These are phyloP conservation scores for Lasioglossum villosulum DNA, from an alignment of 2,888 invertebrate species.

Conservation along the genomic window DNA sequence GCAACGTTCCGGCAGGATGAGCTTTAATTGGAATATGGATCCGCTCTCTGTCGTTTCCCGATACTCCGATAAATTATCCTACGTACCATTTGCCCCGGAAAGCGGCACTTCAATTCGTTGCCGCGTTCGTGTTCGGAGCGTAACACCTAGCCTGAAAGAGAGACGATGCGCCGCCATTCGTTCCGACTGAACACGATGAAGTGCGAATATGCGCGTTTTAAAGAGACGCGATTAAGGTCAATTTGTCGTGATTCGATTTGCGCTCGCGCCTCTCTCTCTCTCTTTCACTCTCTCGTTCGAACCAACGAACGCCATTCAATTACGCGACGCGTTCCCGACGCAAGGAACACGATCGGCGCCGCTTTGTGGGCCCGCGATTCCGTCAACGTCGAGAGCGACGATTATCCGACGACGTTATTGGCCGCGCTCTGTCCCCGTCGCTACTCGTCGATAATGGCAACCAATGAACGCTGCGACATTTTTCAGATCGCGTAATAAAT, in stretches of 20 bases:
- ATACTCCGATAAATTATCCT: slow-evolving; percentile 83
- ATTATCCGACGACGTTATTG: slow-evolving; percentile 1
- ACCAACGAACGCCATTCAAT: slow-evolving; percentile 40
- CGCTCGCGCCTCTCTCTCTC: slow-evolving; percentile 16
- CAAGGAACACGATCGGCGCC: slow-evolving; percentile 4
- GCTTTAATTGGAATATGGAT: slow-evolving; percentile 84
- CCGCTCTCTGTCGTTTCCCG: slow-evolving; percentile 82
- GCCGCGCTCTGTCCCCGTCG: neutral
- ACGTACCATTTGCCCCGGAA: slow-evolving; percentile 82
- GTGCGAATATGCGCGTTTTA: slow-evolving; percentile 59
- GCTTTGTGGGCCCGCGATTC: slow-evolving; percentile 3
- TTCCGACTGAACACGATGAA: slow-evolving; percentile 55
- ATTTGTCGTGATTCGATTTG: slow-evolving; percentile 63
- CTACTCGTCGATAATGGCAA: neutral
- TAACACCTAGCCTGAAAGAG: slow-evolving; percentile 69
- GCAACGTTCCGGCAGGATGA: slow-evolving; percentile 82
- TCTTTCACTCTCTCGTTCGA: slow-evolving; percentile 30
- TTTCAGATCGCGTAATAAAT: neutral
- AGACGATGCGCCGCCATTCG: slow-evolving; percentile 62
- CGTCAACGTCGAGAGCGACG: neutral
- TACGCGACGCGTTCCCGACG: slow-evolving; percentile 23
- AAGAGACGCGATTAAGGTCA: slow-evolving; percentile 67
- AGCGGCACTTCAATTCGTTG: slow-evolving; percentile 72
- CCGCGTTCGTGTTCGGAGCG: slow-evolving; percentile 64
- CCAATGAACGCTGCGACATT: neutral